A percentile compares a stretch with the other conserved stretches of the same genome.
These are phyloP conservation scores for Danionella dracula DNA, from an alignment of 2,797 vertebrate species.

Conservation along the genomic window DNA sequence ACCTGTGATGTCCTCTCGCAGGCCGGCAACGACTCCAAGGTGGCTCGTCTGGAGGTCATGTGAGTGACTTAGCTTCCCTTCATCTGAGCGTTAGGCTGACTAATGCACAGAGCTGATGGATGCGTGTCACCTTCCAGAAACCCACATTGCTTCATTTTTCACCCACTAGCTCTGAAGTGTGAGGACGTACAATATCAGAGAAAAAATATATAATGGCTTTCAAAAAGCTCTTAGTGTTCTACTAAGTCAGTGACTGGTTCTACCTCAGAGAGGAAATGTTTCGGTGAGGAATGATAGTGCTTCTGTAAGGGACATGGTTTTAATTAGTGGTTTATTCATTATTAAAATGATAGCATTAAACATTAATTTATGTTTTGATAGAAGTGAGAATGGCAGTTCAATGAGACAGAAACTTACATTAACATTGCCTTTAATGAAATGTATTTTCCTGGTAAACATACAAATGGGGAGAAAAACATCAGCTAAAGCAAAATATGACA, in stretches of 20 bases:
- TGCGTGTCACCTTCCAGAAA: slow-evolving; percentile 6
- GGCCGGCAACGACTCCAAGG: slow-evolving; percentile 83
- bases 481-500: too few species aligned
- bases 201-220: not conserved
- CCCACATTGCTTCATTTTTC: not conserved
- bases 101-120: slow-evolving; percentile 11
- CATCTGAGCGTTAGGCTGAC: not conserved
- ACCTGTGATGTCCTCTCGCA: slow-evolving; percentile 83
- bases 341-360: too few species aligned
- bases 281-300: not conserved
- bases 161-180: not conserved
- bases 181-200: not conserved
- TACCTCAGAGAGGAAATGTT: not conserved
- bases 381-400: too few species aligned
- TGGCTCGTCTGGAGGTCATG: slow-evolving; percentile 91
- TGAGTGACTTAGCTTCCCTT: slow-evolving; percentile 64
- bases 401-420: too few species aligned
- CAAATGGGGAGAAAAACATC: too few species aligned
- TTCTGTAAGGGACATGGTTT: not conserved
- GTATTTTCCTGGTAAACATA: too few species aligned
- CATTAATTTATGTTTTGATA: too few species aligned
- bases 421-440: too few species aligned
- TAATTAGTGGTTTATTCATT: too few species aligned
- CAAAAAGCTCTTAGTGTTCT: slow-evolving; percentile 5
- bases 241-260: not conserved